A percentile compares a stretch with the other conserved stretches of the same genome.
phyloP scores from a whole-genome alignment of 2,113 vertebrate species.

The Pungitius pungitius region DNA sequence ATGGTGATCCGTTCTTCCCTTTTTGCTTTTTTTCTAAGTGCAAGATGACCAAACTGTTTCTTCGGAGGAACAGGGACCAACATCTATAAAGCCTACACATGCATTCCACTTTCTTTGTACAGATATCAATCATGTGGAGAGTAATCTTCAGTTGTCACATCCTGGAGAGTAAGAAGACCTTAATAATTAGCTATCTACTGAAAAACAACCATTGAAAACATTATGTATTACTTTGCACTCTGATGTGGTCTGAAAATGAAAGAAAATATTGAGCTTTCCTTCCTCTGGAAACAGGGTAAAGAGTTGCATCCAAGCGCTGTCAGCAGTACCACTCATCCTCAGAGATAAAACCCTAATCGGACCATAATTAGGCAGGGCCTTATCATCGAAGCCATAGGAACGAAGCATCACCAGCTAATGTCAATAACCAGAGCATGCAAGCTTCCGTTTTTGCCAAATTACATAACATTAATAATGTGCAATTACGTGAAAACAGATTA shows the following conservation, averaged over 20 bases:
- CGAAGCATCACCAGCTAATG: conserved; percentile 62
- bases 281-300: conserved; percentile 9
- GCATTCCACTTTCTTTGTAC: not conserved
- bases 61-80: conserved; percentile 7
- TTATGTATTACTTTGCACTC: not conserved
- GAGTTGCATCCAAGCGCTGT: conserved; percentile 32
- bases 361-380: conserved; percentile 72
- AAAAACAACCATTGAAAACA: not conserved
- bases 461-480: conserved; percentile 77
- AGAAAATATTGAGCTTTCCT: conserved; percentile 25
- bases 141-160: conserved; percentile 20
- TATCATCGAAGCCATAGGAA: conserved; percentile 71
- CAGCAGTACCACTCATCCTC: conserved; percentile 31
- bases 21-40: conserved; percentile 11
- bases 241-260: conserved; percentile 5
- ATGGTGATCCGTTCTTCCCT: conserved; percentile 32
- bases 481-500: conserved; percentile 77
- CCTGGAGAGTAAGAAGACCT: conserved; percentile 5
- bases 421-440: conserved; percentile 75
- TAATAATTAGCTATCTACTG: conserved; percentile 3
- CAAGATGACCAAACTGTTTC: conserved; percentile 20
- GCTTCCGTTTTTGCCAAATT: conserved; percentile 70
- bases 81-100: not conserved
- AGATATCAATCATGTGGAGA: conserved; percentile 9
- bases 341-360: conserved; percentile 70